Evolutionary conservation across 2,797 vertebrate species (phyloP), one percentile per base, ranked within the genome.

Genomic region (Pseudomugil gertrudae): DNA sequence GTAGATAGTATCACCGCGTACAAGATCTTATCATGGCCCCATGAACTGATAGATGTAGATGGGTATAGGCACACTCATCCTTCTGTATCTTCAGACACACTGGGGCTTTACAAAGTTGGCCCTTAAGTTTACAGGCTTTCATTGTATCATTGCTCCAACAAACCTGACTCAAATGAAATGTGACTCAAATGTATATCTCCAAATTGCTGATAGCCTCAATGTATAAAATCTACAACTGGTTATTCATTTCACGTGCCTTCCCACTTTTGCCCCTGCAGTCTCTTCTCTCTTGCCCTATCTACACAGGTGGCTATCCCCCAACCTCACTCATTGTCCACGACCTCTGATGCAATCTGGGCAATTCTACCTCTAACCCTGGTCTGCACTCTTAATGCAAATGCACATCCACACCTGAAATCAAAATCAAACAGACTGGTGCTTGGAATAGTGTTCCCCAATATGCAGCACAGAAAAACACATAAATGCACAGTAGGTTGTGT

Each of bases 321-420:
- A n/a, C n/a, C n/a, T n/a, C n/a, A n/a, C n/a, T n/a, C n/a, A n/a
- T n/a, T n/a, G n/a, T n/a, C n/a, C n/a, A n/a, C 78, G 63, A 64
- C 84, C 91, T 91, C 76, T 85, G 79, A 90, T 92, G 79, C 84
- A 58, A 84, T 89, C 83, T 84, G 92, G 91, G 89, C 92, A 62
- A 69, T 72, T 73, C 75, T 74, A 76, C 57, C 63, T 68, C 62
- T 67, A 66, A 77, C 71, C 66, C 51, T 38, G 70, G 59, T 76
- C 69, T 57, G 67, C 72, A 69, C 80, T 84, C 76, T 63, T 80
- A 82, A 92, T 89, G 87, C 85, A 91, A 90, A 91, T 89, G 64
- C 19, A 38, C 69, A 59, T 30, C 57, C 48, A 72, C 27, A 29
- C 23, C 27, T 54, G 40, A 54, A 26, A 29, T 53, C 24, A 45